A percentile compares a stretch with the other conserved stretches of the same genome.
These are phyloP conservation scores for Neodiprion fabricii DNA, from an alignment of 1,140 invertebrate species.

Conservation along the genomic window DNA sequence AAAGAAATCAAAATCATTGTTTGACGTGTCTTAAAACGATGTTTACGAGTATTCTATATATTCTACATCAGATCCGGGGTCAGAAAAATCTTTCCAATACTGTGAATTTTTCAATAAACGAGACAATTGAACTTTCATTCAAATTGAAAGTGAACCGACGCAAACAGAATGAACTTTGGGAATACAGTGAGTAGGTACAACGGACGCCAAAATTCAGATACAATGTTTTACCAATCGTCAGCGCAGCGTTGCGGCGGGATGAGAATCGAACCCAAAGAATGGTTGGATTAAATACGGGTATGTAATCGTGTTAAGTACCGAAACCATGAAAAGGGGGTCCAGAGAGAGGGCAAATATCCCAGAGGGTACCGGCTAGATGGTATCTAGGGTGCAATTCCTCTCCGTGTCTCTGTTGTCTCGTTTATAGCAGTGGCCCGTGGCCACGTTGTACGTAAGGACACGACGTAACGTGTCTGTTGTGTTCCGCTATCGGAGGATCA, in stretches of 20 bases:
- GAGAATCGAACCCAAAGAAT: not conserved
- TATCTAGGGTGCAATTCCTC: constrained; percentile 44
- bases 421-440: constrained; percentile 31
- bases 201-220: too few species aligned
- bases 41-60: too few species aligned
- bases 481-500: constrained; percentile 58
- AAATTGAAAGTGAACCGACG: too few species aligned
- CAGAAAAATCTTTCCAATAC: too few species aligned
- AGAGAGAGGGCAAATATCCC: not conserved
- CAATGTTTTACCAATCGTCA: too few species aligned
- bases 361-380: constrained; percentile 20
- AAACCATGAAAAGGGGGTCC: not conserved
- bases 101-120: too few species aligned
- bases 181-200: too few species aligned
- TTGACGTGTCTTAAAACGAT: too few species aligned
- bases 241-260: not conserved
- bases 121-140: too few species aligned
- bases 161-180: too few species aligned
- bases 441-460: constrained; percentile 24
- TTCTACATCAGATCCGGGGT: too few species aligned
- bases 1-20: too few species aligned
- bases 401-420: constrained; percentile 28
- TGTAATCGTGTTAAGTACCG: not conserved
- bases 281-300: not conserved
- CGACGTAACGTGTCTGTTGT: constrained; percentile 50